Conservation (phyloP, 2,113 vertebrate species). For the Oceanites oceanicus region DNA sequence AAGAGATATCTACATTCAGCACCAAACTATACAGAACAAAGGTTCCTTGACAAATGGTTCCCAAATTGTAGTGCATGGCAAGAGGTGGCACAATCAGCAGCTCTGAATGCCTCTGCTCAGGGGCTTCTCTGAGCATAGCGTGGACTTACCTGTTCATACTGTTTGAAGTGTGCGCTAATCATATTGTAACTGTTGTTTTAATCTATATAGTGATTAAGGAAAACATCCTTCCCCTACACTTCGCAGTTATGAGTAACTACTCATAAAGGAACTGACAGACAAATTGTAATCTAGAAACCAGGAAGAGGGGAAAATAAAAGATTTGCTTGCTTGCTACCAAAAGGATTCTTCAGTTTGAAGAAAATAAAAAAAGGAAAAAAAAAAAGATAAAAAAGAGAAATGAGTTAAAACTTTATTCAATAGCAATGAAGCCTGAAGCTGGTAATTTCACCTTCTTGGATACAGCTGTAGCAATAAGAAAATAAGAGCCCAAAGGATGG, state of each 20-base stretch:
- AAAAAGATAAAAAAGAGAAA: neutral
- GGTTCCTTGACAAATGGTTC: neutral
- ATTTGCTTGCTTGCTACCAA: neutral
- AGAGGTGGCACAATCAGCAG: neutral
- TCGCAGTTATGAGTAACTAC: neutral
- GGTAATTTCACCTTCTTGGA: neutral
- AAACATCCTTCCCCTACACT: neutral
- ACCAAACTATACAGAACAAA: neutral
- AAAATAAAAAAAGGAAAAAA: neutral
- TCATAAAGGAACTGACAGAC: neutral
- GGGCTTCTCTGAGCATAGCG: neutral
- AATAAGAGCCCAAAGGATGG: conserved; percentile 46
- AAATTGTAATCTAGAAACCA: neutral
- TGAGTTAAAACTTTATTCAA: conserved; percentile 34
- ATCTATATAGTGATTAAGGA: neutral
- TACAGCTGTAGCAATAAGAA: conserved; percentile 30
- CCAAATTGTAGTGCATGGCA: neutral
- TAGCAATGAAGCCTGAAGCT: conserved; percentile 39
- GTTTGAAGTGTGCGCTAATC: neutral
- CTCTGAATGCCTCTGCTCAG: neutral
- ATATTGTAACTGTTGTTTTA: neutral
- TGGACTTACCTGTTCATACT: neutral
- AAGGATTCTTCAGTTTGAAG: neutral
- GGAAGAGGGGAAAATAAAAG: neutral
- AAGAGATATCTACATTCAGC: neutral